Evolutionary conservation across 1,140 invertebrate species (phyloP), one percentile per base, ranked within the genome.

Genomic region (Drosophila rhopaloa): DNA sequence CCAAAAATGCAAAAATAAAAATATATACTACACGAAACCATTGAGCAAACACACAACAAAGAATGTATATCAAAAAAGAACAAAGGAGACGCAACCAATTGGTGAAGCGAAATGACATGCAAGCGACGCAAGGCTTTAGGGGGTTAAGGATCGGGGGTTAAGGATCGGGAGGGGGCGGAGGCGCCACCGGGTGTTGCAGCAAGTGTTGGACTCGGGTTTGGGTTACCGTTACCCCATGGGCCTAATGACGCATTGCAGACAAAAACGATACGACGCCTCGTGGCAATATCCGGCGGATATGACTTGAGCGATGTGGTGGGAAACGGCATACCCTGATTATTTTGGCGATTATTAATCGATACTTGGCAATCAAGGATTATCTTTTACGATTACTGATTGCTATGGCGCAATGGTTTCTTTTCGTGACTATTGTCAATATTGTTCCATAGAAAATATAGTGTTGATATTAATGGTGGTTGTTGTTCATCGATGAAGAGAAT

Each of bases 81-180:
- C 60, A 66, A 77, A 50, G 56, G 44, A 77, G 63, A 77, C 75
- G 75, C 73, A 77, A 76, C 73, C 75, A 77, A 77, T 77, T 77
- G 75, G 62, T 77, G 76, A 77, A 61, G 63, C 55, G 40, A 77
- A 77, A 77, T 77, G 75, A 77, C 75, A 77, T 77, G 75, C 74
- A 77, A 76, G 63, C 67, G 44, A 41, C 32, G 48, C 46, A 46
- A 65, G 60, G 44, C 60, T 50, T 62, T n/a, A 7, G 40, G 19
- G 19, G 19, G 7, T 19, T 32, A 14, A 10, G 27, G 16, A 9
- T n/a, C 29, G 1, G 35, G 35, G 40, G 32, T 10, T 7, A 11
- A 16, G 24, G 32, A 29, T 29, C 29, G 29, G 43, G 53, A 24
- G 24, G 24, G 8, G 29, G 35, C 38, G 40, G 43, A 56, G 60